These are phyloP conservation scores for Gastrophryne carolinensis DNA, from an alignment of 2,797 vertebrate genomes.

Conservation along the genomic window DNA sequence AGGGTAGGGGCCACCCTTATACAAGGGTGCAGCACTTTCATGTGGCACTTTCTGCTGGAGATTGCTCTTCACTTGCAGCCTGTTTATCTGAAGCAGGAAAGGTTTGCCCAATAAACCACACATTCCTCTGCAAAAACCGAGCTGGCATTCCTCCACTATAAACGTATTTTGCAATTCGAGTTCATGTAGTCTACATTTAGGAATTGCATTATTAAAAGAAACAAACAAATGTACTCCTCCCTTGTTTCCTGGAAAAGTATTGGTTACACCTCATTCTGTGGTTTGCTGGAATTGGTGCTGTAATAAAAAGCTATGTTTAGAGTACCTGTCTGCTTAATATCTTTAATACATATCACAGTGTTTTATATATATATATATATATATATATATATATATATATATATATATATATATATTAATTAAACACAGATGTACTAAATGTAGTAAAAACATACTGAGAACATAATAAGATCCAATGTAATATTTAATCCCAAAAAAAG, in stretches of 20 bases:
- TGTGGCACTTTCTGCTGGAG: too few species aligned
- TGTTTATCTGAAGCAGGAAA: slow-evolving; percentile 17
- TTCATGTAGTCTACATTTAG: slow-evolving; percentile 10
- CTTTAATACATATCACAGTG: too few species aligned
- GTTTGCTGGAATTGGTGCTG: neutral
- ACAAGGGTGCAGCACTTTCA: too few species aligned
- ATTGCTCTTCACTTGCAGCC: neutral
- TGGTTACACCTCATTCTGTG: neutral
- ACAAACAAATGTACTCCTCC: slow-evolving; percentile 1
- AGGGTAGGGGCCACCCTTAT: too few species aligned
- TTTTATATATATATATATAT: too few species aligned
- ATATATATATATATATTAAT: too few species aligned
- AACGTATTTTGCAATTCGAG: slow-evolving; percentile 16
- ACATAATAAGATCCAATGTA: too few species aligned
- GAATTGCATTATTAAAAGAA: slow-evolving; percentile 23
- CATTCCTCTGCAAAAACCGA: slow-evolving; percentile 15
- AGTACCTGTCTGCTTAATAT: too few species aligned
- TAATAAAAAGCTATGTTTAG: neutral
- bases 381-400: too few species aligned
- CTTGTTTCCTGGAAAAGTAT: slow-evolving; percentile 4
- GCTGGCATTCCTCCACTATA: slow-evolving; percentile 20
- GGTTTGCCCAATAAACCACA: neutral
- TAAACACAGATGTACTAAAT: too few species aligned
- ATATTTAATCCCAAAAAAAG: too few species aligned
- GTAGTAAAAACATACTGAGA: too few species aligned